Evolutionary conservation across 2,113 vertebrate species (phyloP).

Genomic region (Pachyramphus minor): DNA sequence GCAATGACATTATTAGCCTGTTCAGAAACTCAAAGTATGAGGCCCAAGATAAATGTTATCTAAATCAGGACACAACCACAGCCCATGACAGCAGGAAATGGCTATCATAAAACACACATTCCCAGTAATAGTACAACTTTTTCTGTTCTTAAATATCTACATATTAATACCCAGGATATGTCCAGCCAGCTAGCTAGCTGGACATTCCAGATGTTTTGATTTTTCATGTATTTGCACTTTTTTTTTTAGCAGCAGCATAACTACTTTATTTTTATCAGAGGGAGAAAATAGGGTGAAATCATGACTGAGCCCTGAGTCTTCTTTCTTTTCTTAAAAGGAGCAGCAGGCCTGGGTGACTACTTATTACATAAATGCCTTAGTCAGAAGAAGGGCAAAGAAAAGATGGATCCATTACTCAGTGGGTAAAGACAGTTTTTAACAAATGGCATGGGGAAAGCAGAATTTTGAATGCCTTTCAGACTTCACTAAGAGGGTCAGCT

Average conservation of each 20-base stretch:
- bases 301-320: background rate
- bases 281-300: background rate
- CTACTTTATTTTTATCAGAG: background rate
- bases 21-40: background rate
- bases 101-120: background rate
- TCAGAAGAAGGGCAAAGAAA: background rate
- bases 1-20: background rate
- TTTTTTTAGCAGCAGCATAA: background rate
- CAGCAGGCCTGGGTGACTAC: background rate
- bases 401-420: background rate
- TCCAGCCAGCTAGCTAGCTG: background rate
- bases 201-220: background rate
- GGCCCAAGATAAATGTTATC: background rate
- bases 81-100: background rate
- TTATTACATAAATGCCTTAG: background rate
- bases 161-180: background rate
- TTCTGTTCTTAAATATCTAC: background rate
- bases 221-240: background rate
- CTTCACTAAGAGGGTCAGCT: background rate
- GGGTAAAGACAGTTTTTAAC: background rate
- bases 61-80: background rate
- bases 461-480: background rate
- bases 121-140: background rate
- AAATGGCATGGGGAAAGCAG: background rate
- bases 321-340: background rate